Percentiles rank a stretch among this genome's conserved stretches.
Evolutionary conservation across 2,113 vertebrate genomes (phyloP).

Genomic region (Melanerpes aurifrons): DNA sequence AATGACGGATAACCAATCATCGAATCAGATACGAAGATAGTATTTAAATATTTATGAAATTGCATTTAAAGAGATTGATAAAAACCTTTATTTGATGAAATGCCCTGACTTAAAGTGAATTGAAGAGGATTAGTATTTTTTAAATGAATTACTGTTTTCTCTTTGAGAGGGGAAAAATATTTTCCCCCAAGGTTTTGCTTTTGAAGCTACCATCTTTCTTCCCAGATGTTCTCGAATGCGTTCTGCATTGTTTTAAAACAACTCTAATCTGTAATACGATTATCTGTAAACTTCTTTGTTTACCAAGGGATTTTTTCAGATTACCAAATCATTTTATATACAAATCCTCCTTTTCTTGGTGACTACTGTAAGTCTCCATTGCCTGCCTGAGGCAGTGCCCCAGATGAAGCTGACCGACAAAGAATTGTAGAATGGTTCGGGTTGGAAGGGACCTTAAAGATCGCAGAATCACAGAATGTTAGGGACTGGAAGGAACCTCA

Average conservation of each 20-base stretch:
- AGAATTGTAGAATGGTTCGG: not conserved
- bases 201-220: conserved; percentile 16
- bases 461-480: too few relatives aligned
- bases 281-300: conserved; percentile 60
- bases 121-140: conserved; percentile 39
- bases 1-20: not conserved
- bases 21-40: not conserved
- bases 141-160: conserved; percentile 18
- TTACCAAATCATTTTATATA: conserved; percentile 26
- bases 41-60: not conserved
- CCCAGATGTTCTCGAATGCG: not conserved
- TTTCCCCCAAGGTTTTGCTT: conserved; percentile 20
- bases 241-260: conserved; percentile 60
- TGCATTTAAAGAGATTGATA: not conserved
- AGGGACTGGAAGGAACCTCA: too few relatives aligned
- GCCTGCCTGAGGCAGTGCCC: not conserved
- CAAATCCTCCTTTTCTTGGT: conserved; percentile 34
- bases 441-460: not conserved
- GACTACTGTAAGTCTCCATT: not conserved
- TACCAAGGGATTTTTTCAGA: conserved; percentile 60
- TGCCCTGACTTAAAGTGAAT: not conserved
- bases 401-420: not conserved
- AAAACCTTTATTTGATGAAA: not conserved
- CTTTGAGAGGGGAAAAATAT: not conserved
- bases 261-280: conserved; percentile 57